Evolutionary conservation across 1,140 invertebrate genomes (phyloP).

Genomic region (Drosophila pseudoananassae): DNA sequence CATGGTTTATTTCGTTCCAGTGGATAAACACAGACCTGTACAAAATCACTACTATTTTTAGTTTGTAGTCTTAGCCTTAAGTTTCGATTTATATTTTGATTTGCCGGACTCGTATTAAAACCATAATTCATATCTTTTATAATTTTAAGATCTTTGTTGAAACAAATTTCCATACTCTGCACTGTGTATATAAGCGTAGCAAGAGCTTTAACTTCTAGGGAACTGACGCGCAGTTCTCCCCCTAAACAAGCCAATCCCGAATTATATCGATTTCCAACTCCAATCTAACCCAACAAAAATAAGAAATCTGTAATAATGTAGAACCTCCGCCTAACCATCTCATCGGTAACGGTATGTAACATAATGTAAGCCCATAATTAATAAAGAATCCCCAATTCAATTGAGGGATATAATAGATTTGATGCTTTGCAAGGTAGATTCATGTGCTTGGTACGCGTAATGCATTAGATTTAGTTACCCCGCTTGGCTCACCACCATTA

Average conservation of each 20-base stretch:
- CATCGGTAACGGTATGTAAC: constrained; percentile 68
- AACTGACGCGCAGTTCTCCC: constrained; percentile 1
- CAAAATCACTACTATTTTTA: not conserved
- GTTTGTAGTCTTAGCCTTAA: constrained; percentile 13
- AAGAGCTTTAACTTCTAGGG: constrained; percentile 36
- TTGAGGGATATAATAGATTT: constrained; percentile 13
- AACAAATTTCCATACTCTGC: constrained; percentile 34
- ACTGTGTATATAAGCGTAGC: constrained; percentile 45
- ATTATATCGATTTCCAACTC: not conserved
- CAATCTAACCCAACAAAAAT: constrained; percentile 7
- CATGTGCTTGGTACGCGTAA: too few relatives aligned
- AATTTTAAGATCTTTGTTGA: constrained; percentile 53
- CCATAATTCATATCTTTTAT: constrained; percentile 36
- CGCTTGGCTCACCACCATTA: too few relatives aligned
- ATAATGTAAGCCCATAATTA: constrained; percentile 24
- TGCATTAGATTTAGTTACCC: too few relatives aligned
- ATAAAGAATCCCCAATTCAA: constrained; percentile 5
- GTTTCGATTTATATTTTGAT: not conserved
- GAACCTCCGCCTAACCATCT: constrained; percentile 15
- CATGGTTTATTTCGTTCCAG: not conserved
- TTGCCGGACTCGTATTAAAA: constrained; percentile 2
- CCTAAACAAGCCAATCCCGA: constrained; percentile 21
- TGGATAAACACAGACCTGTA: not conserved
- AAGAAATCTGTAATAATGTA: constrained; percentile 16
- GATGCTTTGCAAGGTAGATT: not conserved